A percentile compares a stretch with the other conserved stretches of the same genome.
Evolutionary conservation across 2,888 invertebrate genomes (phyloP).

Genomic region (Sinhomidia bicolor): DNA sequence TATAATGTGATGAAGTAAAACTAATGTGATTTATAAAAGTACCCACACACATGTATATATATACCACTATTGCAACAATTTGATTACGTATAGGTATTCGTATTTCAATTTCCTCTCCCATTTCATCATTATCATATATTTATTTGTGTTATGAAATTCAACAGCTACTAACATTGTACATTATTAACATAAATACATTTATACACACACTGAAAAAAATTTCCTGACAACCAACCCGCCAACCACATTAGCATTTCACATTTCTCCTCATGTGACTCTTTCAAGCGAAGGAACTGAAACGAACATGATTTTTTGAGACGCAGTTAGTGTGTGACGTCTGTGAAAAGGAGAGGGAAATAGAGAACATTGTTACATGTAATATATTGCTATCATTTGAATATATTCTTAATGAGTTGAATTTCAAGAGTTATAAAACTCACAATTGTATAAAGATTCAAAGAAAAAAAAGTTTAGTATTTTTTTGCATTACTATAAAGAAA

Average conservation of each 20-base stretch:
- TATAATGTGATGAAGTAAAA: too few relatives aligned
- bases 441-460: neutral
- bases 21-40: too few relatives aligned
- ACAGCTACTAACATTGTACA: neutral
- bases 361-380: neutral
- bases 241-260: constrained; percentile 8
- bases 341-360: neutral
- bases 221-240: neutral
- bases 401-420: constrained; percentile 30
- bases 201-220: neutral
- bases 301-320: neutral
- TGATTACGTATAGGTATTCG: neutral
- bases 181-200: neutral
- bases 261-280: neutral
- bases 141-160: neutral
- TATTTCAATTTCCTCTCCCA: constrained; percentile 21
- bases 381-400: neutral
- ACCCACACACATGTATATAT: too few relatives aligned
- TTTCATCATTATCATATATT: neutral
- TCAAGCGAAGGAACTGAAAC: neutral
- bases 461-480: neutral
- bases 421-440: neutral
- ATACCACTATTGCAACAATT: too few relatives aligned
- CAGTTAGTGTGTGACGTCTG: neutral
- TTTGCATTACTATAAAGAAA: neutral